Base-by-base conservation (phyloP, 2,888 invertebrate genomes). In the Mesorhabditis belari region DNA sequence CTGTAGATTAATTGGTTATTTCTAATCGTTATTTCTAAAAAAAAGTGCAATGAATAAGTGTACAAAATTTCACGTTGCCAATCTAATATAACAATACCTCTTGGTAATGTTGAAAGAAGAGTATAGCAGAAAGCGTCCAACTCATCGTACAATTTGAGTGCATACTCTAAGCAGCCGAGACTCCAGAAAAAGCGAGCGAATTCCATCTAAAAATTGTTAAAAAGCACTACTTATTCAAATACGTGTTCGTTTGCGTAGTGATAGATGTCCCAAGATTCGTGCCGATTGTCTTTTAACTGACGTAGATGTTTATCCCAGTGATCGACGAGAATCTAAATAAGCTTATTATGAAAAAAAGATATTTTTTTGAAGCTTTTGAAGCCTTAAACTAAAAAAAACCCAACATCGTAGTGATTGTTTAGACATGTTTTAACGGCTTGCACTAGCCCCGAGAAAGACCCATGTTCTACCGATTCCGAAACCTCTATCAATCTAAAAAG, bases 101-200 rank as follows among this genome's bases (percentile, higher is more conserved):
- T 9, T 35, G 44, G n/a, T 2, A 35, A 35, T 9, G 19, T 62
- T 57, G 28, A 62, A 35, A n/a, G 63, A 57, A 44, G 64, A 65
- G 24, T 63, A 61, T 21, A 54, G 6, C 70, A 50, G n/a, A 70
- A 61, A 21, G 67, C 60, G 27, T 73, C 73, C n/a, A 73, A 59
- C 55, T 73, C 70, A 44, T 73, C 70, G 59, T 64, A 68, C n/a
- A 71, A 63, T 25, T 68, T 65, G 44, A 69, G 61, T 2, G 69
- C 52, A 53, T 70, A 69, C 53, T 73, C 73, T 21, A 70, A 55
- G 24, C 70, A 69, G n/a, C 71, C 73, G 19, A 71, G 57, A 50
- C 69, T 70, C 71, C 71, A 71, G 58, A 65, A 69, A 19, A 68
- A 29, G 4, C 67, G 61, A 6, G 65, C 73, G 49, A 69, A 70